Base-by-base conservation (phyloP, 1,140 invertebrate genomes). In the Ceratina australensis region DNA sequence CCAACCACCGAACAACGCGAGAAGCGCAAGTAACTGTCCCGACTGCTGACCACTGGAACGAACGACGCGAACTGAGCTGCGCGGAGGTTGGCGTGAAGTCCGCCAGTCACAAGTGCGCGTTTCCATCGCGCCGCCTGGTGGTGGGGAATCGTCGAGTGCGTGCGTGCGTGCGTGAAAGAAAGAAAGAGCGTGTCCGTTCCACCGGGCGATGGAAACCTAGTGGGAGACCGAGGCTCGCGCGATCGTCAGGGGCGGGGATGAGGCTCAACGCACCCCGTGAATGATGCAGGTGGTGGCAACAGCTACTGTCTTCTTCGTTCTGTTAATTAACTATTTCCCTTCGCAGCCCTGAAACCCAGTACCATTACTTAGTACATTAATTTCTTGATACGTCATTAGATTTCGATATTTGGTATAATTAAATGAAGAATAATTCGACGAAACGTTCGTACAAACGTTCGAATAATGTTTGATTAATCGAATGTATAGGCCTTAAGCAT, bases 1-100 rank as follows among this genome's bases (percentile, higher is more conserved):
- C 47, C 54, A 10, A 65, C 13, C 54, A 24, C 42, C 56, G 50
- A 69, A 56, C 33, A 4, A 73, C 47, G 1, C 16, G 26, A 28
- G 33, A 10, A 42, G 47, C 59, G 3, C 54, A 52, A 57, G 13
- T 18, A 15, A 74, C 5, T 47, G 82, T 83, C 86, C 85, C 79
- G 72, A 73, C 82, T 71, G 71, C 69, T 72, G 61, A 69, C 82
- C 68, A 69, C 69, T 72, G 61, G 71, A 84, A 82, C 83, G 86
- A 90, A 80, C 87, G 85, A 87, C 87, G 86, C 88, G 86, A 86
- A 91, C 90, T 91, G 84, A 90, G 69, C 82, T 86, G 87, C 83
- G 86, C 80, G 78, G 77, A 72, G 79, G 85, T 79, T 72, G 83
- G 47, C 85, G 83, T 80, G 80, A 80, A 85, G 85, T 88, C 84